Percentiles rank a stretch among this genome's conserved stretches.
Conservation (phyloP, 2,888 invertebrate genomes). For the Diaprepes abbreviatus region DNA sequence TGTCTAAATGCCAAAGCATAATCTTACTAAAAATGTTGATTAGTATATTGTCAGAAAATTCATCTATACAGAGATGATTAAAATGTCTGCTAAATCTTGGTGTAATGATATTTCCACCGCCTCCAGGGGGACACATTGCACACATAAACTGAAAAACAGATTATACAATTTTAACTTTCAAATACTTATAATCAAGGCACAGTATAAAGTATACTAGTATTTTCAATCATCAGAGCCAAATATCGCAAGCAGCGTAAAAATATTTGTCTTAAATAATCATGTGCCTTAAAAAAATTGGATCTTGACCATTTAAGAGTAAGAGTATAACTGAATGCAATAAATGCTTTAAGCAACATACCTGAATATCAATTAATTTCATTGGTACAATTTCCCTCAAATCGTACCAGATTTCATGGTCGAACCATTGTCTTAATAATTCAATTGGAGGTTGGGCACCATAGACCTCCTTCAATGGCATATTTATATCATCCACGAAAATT, state of each 20-base stretch:
- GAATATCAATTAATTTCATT: constrained; percentile 87
- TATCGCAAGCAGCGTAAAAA: too few species aligned
- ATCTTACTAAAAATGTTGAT: constrained; percentile 90
- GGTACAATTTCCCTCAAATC: constrained; percentile 86
- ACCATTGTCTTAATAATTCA: constrained; percentile 89
- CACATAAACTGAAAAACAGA: constrained; percentile 86
- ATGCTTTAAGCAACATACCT: too few species aligned
- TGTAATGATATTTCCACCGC: constrained; percentile 83
- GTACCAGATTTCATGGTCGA: constrained; percentile 93
- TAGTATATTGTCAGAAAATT: constrained; percentile 89
- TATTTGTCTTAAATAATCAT: too few species aligned
- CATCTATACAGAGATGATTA: constrained; percentile 87
- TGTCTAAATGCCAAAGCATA: constrained; percentile 94
- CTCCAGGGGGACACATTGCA: constrained; percentile 88
- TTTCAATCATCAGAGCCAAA: too few species aligned
- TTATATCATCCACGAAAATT: constrained; percentile 96
- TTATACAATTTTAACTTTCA: too few species aligned
- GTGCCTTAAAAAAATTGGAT: too few species aligned
- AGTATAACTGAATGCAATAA: too few species aligned
- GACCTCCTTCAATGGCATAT: constrained; percentile 90
- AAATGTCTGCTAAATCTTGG: constrained; percentile 91
- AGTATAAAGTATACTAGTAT: too few species aligned
- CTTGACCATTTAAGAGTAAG: too few species aligned
- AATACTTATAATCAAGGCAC: too few species aligned
- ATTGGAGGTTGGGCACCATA: constrained; percentile 97